These are phyloP conservation scores for Agelastica alni DNA, from an alignment of 2,888 invertebrate genomes.

Conservation along the genomic window DNA sequence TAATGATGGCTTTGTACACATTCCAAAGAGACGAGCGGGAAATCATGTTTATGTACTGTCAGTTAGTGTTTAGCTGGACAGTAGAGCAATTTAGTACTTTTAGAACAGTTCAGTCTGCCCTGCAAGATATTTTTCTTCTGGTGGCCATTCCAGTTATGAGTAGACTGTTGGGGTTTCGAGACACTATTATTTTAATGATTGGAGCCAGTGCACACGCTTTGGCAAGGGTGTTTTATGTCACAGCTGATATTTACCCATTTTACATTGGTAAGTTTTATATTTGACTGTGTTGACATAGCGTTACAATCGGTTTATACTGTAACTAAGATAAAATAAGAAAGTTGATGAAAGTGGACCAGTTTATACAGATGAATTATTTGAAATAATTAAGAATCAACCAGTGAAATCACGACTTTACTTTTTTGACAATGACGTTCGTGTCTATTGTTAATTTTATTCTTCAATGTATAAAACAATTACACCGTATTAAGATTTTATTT, in stretches of 20 bases:
- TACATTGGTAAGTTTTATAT: constrained; percentile 60
- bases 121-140: constrained; percentile 73
- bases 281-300: too few species aligned
- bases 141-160: constrained; percentile 74
- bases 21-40: constrained; percentile 83
- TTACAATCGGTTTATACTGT: too few species aligned
- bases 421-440: too few species aligned
- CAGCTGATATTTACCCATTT: constrained; percentile 63
- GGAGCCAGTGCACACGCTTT: constrained; percentile 71
- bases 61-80: constrained; percentile 73
- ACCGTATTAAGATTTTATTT: too few species aligned
- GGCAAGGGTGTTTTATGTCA: constrained; percentile 71
- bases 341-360: too few species aligned
- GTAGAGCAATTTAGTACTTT: constrained; percentile 72
- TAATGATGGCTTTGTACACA: constrained; percentile 78
- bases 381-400: too few species aligned
- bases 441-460: too few species aligned
- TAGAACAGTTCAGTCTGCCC: constrained; percentile 68
- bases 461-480: too few species aligned
- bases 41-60: constrained; percentile 75
- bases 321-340: too few species aligned
- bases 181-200: constrained; percentile 74
- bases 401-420: too few species aligned
- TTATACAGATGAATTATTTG: too few species aligned
- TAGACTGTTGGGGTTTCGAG: constrained; percentile 67